A percentile compares a stretch with the other conserved stretches of the same genome.
These are phyloP conservation scores for Sylvia borin DNA, from an alignment of 2,797 vertebrate species.

Conservation along the genomic window DNA sequence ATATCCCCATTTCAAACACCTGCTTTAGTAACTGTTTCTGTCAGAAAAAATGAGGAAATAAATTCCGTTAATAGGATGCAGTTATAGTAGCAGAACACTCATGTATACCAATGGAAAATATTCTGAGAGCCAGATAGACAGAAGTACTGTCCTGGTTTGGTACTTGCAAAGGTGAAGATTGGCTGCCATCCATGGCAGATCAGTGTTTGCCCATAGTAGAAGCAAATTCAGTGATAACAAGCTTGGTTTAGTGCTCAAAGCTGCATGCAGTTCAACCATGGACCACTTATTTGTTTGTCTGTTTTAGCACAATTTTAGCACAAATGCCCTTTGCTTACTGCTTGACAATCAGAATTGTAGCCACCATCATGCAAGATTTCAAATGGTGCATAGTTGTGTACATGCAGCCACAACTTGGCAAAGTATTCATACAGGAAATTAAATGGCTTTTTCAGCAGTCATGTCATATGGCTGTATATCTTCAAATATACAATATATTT, in stretches of 20 bases:
- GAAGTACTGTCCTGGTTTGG: not conserved
- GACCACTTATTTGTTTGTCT: not conserved
- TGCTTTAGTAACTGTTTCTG: not conserved
- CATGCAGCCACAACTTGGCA: not conserved
- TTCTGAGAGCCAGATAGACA: not conserved
- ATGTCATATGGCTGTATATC: not conserved
- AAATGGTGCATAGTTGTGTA: not conserved
- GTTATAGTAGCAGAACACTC: not conserved
- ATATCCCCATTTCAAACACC: not conserved
- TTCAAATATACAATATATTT: not conserved
- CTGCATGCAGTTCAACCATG: not conserved
- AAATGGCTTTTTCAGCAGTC: not conserved
- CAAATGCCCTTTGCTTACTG: not conserved
- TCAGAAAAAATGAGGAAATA: not conserved
- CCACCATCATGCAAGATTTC: accelerated
- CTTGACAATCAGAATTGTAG: not conserved
- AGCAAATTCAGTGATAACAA: not conserved
- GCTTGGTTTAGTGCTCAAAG: not conserved
- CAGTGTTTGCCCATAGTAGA: not conserved
- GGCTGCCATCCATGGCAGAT: not conserved
- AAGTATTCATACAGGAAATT: not conserved
- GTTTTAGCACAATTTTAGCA: not conserved
- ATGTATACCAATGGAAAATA: not conserved
- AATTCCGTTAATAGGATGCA: not conserved
- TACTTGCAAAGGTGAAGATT: not conserved